Evolutionary conservation across 1,140 invertebrate species (phyloP).

Genomic region (Camponotus vicinus): DNA sequence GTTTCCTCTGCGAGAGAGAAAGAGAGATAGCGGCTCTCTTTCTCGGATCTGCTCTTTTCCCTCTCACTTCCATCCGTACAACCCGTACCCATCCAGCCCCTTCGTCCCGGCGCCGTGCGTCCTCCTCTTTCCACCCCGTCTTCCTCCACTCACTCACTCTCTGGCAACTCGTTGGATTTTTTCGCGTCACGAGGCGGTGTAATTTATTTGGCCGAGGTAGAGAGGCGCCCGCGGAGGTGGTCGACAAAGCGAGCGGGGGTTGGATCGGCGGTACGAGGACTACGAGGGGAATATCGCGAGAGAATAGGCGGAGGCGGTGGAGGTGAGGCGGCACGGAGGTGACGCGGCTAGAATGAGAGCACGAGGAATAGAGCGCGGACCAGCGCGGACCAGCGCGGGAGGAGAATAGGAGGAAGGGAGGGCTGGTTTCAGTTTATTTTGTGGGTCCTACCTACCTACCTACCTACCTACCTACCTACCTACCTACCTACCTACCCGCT

Average conservation of each 20-base stretch:
- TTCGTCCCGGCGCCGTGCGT: slow-evolving; percentile 23
- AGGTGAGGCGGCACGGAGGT: slow-evolving; percentile 74
- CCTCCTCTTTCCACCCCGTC: slow-evolving; percentile 59
- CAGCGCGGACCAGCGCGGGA: slow-evolving; percentile 4
- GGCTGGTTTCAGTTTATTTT: slow-evolving; percentile 84
- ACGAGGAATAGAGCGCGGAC: slow-evolving; percentile 65
- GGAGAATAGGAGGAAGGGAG: slow-evolving; percentile 34
- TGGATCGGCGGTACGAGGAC: slow-evolving; percentile 44
- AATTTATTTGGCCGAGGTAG: slow-evolving; percentile 85
- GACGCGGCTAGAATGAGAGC: slow-evolving; percentile 75
- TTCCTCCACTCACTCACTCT: slow-evolving; percentile 77
- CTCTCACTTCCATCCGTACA: slow-evolving; percentile 47
- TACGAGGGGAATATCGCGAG: slow-evolving; percentile 60
- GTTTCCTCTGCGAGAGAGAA: slow-evolving; percentile 10
- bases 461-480: slow-evolving; percentile 74
- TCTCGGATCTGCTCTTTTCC: slow-evolving; percentile 51
- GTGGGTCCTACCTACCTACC: slow-evolving; percentile 82
- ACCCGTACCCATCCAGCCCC: slow-evolving; percentile 14
- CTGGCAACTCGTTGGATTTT: slow-evolving; percentile 85
- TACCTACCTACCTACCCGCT: slow-evolving; percentile 81
- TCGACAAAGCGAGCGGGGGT: slow-evolving; percentile 65
- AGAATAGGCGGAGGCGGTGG: slow-evolving; percentile 70
- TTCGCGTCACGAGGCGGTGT: slow-evolving; percentile 86
- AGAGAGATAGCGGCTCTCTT: slow-evolving; percentile 44
- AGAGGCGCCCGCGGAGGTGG: slow-evolving; percentile 73